Base-by-base conservation (phyloP, 2,888 invertebrate genomes). In the Trimorus sp. region DNA sequence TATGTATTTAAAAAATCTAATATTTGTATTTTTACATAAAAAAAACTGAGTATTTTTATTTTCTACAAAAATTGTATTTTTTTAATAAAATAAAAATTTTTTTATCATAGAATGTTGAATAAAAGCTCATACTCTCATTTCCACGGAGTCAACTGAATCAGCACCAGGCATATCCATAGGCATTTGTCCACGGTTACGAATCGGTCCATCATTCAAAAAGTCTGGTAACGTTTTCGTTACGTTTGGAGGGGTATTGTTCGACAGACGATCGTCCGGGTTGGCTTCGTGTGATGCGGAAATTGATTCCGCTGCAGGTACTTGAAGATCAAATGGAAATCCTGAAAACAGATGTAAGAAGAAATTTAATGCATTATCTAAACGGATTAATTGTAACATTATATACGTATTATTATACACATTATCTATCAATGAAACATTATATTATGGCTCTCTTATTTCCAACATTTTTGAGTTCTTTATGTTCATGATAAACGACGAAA, bases 171-270 rank as follows among this genome's bases (percentile, higher is more conserved):
- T 85, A 11, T 89, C 88, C 7, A 83, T 76, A 6, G 87, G 78
- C 26, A 85, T 63, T 54, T 85, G 84, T 58, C 85, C 84, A 91
- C 93, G 86, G 92, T 94, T 92, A 48, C 92, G 90, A 84, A 93
- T 93, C 16, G 95, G 95, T 6, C 95, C 95, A 87, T 96, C 95
- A 1, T 95, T 95, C 40, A 96, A 92, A 89, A 96, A 96, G 87
- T 95, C 95, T 1, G 95, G 95, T 82, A 96, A 91, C 84, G 94
- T 93, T 89, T 94, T 93, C 62, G 93, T 92, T 48, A 93, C 92
- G 53, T 91, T 92, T 26, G 80, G 56, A 36, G 92, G 74, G n/a
- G 84, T 89, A 89, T 92, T 89, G n/a, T 83, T 84, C 7, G 86
- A 84, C 36, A 87, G 79, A 56, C 86, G 80, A 60, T 86, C 85